Evolutionary conservation across 2,113 vertebrate genomes (phyloP).

Genomic region (Genyomyrus donnyi): DNA sequence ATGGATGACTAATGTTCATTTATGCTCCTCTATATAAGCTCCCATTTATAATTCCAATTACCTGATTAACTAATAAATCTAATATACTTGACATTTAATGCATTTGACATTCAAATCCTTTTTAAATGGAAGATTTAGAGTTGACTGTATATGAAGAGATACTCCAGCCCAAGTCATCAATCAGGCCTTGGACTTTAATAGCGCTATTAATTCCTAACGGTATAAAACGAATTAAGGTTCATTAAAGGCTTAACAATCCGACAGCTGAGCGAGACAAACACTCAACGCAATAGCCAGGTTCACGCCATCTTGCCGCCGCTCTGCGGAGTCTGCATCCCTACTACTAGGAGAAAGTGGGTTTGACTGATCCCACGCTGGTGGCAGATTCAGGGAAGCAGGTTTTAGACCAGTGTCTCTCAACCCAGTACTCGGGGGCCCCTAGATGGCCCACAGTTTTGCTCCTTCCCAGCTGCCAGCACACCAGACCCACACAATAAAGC

Average conservation of each 20-base stretch:
- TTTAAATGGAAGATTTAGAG: neutral
- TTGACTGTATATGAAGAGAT: neutral
- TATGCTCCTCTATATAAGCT: neutral
- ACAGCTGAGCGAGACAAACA: neutral
- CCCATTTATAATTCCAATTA: constrained; percentile 11
- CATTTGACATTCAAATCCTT: constrained; percentile 12
- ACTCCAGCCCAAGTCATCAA: neutral
- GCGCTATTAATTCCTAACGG: neutral
- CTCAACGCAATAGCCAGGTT: neutral
- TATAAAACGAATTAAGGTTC: neutral
- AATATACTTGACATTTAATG: neutral
- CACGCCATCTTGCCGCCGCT: neutral
- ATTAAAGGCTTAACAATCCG: neutral
- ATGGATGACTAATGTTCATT: neutral
- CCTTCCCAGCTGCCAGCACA: neutral
- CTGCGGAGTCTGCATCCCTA: neutral
- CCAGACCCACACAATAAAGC: neutral
- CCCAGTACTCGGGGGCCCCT: neutral
- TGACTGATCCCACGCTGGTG: neutral
- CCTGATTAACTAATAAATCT: constrained; percentile 2
- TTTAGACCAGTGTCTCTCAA: neutral
- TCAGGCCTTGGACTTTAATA: neutral
- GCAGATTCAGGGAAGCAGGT: neutral
- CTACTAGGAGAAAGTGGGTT: too few species aligned
- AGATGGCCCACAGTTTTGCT: neutral